Conservation (phyloP, 2,113 vertebrate genomes). For the Ramphastos sulfuratus region DNA sequence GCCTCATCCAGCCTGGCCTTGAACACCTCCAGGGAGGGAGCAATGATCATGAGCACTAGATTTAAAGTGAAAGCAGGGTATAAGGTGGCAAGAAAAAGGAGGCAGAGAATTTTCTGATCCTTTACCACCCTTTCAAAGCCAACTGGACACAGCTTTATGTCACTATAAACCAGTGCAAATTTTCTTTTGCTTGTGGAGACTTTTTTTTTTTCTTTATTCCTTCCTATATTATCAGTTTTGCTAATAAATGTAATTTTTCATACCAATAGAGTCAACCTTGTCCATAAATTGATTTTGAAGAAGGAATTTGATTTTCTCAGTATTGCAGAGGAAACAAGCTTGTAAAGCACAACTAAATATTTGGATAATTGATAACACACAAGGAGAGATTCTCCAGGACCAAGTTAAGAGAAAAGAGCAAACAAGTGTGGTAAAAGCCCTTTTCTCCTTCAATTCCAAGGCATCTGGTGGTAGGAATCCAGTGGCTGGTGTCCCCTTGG, state of each 20-base stretch:
- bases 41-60: background rate
- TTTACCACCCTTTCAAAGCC: background rate
- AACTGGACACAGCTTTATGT: background rate
- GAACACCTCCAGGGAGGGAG: no score
- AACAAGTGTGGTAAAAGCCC: background rate
- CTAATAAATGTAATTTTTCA: background rate
- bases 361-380: background rate
- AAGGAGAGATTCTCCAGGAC: background rate
- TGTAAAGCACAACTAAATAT: background rate
- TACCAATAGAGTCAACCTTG: background rate
- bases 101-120: background rate
- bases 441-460: background rate
- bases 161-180: background rate
- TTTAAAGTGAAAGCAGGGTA: background rate
- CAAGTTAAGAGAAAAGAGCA: background rate
- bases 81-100: background rate
- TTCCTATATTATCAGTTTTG: background rate
- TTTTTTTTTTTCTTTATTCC: background rate
- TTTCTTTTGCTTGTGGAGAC: background rate
- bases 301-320: background rate
- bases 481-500: background rate
- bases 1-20: no score
- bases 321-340: background rate
- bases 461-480: background rate
- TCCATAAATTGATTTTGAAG: background rate